Percentiles rank a stretch among this genome's conserved stretches.
Conservation (phyloP, 2,113 vertebrate genomes). For the Sprattus sprattus region DNA sequence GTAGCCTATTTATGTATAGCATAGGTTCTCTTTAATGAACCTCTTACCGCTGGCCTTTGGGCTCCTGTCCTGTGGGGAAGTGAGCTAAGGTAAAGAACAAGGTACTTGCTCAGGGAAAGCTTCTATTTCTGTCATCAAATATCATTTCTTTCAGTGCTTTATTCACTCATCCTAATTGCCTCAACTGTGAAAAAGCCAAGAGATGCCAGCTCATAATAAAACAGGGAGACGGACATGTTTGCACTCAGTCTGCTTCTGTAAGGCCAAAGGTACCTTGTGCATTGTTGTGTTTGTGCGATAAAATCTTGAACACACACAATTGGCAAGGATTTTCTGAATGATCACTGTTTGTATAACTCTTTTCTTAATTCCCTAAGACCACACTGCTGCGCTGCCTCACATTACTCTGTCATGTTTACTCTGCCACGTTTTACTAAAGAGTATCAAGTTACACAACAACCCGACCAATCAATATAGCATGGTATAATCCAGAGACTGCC, state of each 20-base stretch:
- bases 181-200: background rate
- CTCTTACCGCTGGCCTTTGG: background rate
- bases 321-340: background rate
- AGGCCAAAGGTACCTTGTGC: background rate
- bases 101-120: background rate
- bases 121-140: background rate
- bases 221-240: background rate
- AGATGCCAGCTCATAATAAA: background rate
- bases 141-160: background rate
- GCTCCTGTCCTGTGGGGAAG: background rate
- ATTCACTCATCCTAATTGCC: background rate
- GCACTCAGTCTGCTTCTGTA: background rate
- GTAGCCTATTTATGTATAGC: background rate
- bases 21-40: background rate
- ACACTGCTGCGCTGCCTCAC: background rate
- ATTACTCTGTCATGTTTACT: constrained; percentile 9
- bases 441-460: background rate
- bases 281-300: background rate
- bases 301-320: background rate
- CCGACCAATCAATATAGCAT: constrained; percentile 28
- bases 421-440: constrained; percentile 18
- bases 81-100: background rate
- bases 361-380: background rate
- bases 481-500: constrained; percentile 26
- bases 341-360: background rate